phyloP scores from a whole-genome alignment of 2,113 vertebrate genomes.

The Strix uralensis region DNA sequence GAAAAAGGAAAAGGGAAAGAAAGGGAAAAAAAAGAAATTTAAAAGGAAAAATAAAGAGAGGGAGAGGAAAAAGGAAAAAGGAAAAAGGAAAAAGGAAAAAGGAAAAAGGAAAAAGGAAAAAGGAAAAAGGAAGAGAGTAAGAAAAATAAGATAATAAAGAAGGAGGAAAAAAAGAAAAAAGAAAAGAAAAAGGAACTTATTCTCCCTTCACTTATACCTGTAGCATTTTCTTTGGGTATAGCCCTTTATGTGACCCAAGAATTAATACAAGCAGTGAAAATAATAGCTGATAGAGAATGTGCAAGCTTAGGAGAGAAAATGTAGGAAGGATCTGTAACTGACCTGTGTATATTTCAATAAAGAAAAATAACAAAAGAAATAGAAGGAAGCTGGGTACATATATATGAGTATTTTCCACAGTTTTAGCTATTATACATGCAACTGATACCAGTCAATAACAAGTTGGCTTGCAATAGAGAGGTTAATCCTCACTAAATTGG shows the following conservation, averaged over 20 bases:
- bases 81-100: neutral
- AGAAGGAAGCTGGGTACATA: neutral
- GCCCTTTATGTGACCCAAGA: neutral
- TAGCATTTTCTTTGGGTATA: neutral
- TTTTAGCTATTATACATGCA: neutral
- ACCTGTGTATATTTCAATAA: neutral
- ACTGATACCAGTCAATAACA: neutral
- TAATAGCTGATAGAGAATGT: neutral
- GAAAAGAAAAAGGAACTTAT: neutral
- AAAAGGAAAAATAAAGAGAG: neutral
- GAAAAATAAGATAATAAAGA: no score
- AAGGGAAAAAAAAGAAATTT: neutral
- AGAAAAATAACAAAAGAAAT: neutral
- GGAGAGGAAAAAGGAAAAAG: no score
- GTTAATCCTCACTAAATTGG: neutral
- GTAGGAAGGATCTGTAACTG: neutral
- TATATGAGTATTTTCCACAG: neutral
- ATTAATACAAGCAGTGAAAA: neutral
- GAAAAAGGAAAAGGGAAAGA: neutral
- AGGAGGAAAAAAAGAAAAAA: no score
- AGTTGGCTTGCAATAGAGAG: neutral
- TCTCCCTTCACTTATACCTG: neutral
- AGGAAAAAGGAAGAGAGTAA: no score
- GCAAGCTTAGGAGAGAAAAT: neutral
- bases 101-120: neutral